Evolutionary conservation across 30 jellyfish, hydroid and myxozoan species (phyloP).

Genomic region (Chironex yamaguchii): DNA sequence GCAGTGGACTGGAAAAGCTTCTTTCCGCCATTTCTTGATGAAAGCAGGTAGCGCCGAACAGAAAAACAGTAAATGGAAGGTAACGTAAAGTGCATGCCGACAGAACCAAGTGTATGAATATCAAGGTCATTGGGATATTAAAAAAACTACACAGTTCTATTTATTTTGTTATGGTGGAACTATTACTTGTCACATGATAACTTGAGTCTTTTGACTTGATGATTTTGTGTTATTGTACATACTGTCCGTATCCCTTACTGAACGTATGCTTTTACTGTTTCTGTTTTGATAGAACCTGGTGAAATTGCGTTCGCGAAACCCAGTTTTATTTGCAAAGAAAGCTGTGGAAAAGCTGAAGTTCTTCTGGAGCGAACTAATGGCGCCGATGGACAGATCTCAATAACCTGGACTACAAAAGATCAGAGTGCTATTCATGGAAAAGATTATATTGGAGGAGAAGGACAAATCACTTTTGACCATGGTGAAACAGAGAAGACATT

Average conservation of each 20-base stretch:
- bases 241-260: too few relatives aligned
- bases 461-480: constrained; percentile 88
- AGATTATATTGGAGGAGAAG: constrained; percentile 96
- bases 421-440: constrained; percentile 94
- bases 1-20: too few relatives aligned
- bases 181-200: too few relatives aligned
- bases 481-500: constrained; percentile 92
- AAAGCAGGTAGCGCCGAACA: too few relatives aligned
- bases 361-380: constrained; percentile 89
- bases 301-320: constrained; percentile 83
- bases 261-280: too few relatives aligned
- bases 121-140: neutral
- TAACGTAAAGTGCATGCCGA: too few relatives aligned
- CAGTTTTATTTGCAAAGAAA: constrained; percentile 86
- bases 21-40: too few relatives aligned
- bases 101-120: too few relatives aligned
- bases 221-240: too few relatives aligned
- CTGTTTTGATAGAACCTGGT: constrained; percentile 88
- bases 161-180: too few relatives aligned
- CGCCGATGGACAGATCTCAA: constrained; percentile 94
- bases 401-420: constrained; percentile 93
- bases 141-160: neutral
- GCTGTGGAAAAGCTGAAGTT: constrained; percentile 86
- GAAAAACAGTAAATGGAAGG: too few relatives aligned
- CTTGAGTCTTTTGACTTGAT: too few relatives aligned